Base-by-base conservation (phyloP, 1,140 invertebrate species). In the honey bee (Apis mellifera) region DNA sequence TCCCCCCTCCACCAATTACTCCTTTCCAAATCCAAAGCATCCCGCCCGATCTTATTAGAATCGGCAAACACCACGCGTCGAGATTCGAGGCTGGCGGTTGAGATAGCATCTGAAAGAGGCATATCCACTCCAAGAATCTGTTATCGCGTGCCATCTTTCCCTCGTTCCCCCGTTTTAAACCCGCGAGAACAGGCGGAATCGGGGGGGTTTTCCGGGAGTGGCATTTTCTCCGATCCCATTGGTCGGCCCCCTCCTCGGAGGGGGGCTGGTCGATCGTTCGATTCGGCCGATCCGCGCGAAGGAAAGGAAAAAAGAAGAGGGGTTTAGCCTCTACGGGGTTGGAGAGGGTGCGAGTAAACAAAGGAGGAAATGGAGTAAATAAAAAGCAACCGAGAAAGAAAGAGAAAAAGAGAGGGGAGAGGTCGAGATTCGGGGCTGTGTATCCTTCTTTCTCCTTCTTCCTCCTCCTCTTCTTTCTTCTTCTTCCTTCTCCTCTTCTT, bases 291-390 rank as follows among this genome's bases (percentile, higher is more conserved):
- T 42, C 32, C 32, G 7, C 4, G 48, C 26, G 52, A 62, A n/a
- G 9, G 60, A 48, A 66, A 21, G 13, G 65, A 13, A 42, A 32
- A 32, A 54, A 59, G 26, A 73, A 7, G 68, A 19, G n/a, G 72
- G 82, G 52, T 32, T 32, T 32, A 12, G 9, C 12, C n/a, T n/a
- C n/a, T n/a, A n/a, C 21, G 9, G 73, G 82, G 54, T 19, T 32
- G 19, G 17, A 66, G 69, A 23, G 55, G 23, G 59, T 62, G 71
- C 79, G 84, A 87, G 91, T 92, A 92, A 91, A 91, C 89, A 92
- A 92, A 90, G 79, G 86, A 88, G 88, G 87, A 91, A 92, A 92
- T 91, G 89, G 90, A 81, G 90, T 91, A 92, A 92, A 92, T 91
- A 92, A 92, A 90, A 91, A 90, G 87, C 89, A 89, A 90, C 87